These are phyloP conservation scores for Ectemnius lituratus DNA, from an alignment of 2,888 invertebrate genomes.

Conservation along the genomic window DNA sequence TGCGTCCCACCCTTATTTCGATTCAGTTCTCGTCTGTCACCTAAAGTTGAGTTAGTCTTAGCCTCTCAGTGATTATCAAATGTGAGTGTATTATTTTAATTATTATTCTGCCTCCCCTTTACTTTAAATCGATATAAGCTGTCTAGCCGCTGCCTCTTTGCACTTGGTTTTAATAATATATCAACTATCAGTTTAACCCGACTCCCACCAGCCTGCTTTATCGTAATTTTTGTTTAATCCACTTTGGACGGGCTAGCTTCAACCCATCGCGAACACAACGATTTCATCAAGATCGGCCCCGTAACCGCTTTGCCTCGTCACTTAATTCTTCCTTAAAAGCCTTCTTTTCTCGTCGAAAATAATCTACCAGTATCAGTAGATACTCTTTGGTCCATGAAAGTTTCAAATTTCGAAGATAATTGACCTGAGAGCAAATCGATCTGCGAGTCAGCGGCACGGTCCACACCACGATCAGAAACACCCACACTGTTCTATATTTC, in stretches of 20 bases:
- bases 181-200: slow-evolving; percentile 47
- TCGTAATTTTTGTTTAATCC: slow-evolving; percentile 13
- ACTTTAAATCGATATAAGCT: slow-evolving; percentile 70
- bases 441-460: slow-evolving; percentile 53
- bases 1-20: slow-evolving; percentile 22
- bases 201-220: slow-evolving; percentile 13
- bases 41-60: slow-evolving; percentile 77
- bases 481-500: too few species aligned
- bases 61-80: slow-evolving; percentile 78
- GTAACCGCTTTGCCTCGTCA: slow-evolving; percentile 15
- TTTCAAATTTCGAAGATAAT: slow-evolving; percentile 56
- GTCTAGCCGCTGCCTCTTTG: slow-evolving; percentile 72
- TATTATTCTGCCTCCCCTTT: slow-evolving; percentile 61
- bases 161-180: slow-evolving; percentile 46
- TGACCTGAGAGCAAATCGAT: slow-evolving; percentile 57
- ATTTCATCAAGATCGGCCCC: slow-evolving; percentile 25
- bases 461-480: slow-evolving; percentile 36
- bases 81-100: slow-evolving; percentile 70
- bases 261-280: slow-evolving; percentile 55
- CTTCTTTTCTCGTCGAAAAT: slow-evolving; percentile 39
- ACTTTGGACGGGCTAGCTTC: slow-evolving; percentile 47
- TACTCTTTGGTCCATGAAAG: slow-evolving; percentile 61
- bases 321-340: not conserved
- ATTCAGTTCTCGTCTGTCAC: slow-evolving; percentile 35
- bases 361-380: slow-evolving; percentile 34